phyloP scores from a whole-genome alignment of 1,140 invertebrate genomes.

The Drosophila paulistorum region DNA sequence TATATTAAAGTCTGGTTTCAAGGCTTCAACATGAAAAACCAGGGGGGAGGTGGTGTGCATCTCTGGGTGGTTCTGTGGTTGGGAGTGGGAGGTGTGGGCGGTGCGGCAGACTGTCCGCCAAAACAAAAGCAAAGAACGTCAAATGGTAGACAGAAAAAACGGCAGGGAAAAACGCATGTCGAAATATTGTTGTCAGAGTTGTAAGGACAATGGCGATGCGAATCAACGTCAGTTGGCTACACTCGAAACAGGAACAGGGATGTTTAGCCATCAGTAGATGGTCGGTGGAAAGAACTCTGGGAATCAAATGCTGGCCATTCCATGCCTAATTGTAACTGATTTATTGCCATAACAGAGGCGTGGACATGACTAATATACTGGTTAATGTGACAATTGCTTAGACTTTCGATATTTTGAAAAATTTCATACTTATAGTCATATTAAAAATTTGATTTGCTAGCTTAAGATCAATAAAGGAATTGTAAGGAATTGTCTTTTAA shows the following conservation, averaged over 20 bases:
- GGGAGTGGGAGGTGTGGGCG: background rate
- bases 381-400: background rate
- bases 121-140: conserved; percentile 62
- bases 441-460: background rate
- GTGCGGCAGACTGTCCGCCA: conserved; percentile 40
- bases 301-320: conserved; percentile 17
- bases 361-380: background rate
- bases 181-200: conserved; percentile 46
- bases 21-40: conserved; percentile 40
- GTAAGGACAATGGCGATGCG: conserved; percentile 27
- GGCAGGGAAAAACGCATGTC: conserved; percentile 37
- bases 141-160: conserved; percentile 13
- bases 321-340: conserved; percentile 15
- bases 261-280: background rate
- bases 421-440: too few species aligned
- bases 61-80: background rate
- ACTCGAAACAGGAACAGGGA: background rate
- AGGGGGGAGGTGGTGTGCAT: background rate
- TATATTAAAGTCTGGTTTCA: conserved; percentile 43
- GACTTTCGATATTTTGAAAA: background rate
- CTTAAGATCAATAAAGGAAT: too few species aligned
- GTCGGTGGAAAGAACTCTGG: background rate
- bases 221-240: background rate
- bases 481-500: too few species aligned
- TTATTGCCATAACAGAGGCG: conserved; percentile 14